Conservation (phyloP, 2,888 invertebrate species). For the Scaeva pyrastri region DNA sequence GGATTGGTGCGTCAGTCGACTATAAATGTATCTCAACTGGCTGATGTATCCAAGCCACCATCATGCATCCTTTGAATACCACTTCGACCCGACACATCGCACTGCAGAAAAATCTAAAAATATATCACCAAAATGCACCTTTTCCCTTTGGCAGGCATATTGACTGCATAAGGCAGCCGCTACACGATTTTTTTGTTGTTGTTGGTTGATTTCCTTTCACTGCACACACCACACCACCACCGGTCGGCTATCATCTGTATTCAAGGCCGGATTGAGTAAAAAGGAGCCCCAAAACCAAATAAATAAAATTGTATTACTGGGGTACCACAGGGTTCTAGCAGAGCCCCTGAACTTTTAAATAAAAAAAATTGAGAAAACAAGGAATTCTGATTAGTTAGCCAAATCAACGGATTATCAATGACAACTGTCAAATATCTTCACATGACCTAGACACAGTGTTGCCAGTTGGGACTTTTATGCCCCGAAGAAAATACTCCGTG, state of each 20-base stretch:
- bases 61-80: conserved; percentile 66
- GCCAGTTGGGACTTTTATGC: too few species aligned
- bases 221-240: background rate
- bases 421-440: too few species aligned
- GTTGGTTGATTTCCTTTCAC: background rate
- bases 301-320: background rate
- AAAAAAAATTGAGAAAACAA: too few species aligned
- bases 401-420: too few species aligned
- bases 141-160: conserved; percentile 68
- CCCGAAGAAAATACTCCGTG: too few species aligned
- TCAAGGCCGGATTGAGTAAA: background rate
- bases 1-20: conserved; percentile 64
- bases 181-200: conserved; percentile 24
- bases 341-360: too few species aligned
- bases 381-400: too few species aligned
- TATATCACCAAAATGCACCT: conserved; percentile 63
- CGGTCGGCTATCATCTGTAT: background rate
- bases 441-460: too few species aligned
- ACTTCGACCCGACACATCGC: conserved; percentile 29
- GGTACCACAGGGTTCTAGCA: too few species aligned
- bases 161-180: conserved; percentile 59
- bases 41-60: background rate
- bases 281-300: background rate
- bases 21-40: conserved; percentile 40
- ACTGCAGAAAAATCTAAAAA: conserved; percentile 74